Evolutionary conservation across 2,888 invertebrate genomes (phyloP).

Genomic region (Papilio gigon): DNA sequence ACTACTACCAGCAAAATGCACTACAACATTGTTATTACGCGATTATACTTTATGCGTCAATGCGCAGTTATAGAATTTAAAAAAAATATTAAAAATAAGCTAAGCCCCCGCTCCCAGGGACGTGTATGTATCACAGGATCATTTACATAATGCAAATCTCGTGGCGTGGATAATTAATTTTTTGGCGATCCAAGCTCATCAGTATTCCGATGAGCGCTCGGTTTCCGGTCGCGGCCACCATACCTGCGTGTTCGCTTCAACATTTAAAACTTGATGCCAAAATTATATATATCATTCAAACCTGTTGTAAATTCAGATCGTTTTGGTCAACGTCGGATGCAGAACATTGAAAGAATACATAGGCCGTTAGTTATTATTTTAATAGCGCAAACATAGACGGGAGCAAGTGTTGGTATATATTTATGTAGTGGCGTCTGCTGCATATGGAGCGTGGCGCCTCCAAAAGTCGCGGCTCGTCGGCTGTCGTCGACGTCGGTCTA

Average conservation of each 20-base stretch:
- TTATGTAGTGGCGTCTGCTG: not conserved
- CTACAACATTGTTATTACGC: too few relatives aligned
- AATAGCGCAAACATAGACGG: not conserved
- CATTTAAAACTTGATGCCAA: conserved; percentile 4
- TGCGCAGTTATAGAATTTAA: too few relatives aligned
- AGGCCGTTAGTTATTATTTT: too few relatives aligned
- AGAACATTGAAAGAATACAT: too few relatives aligned
- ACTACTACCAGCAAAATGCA: too few relatives aligned
- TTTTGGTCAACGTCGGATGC: too few relatives aligned
- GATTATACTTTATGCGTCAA: too few relatives aligned
- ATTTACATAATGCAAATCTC: conserved; percentile 43
- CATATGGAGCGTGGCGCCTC: conserved; percentile 24
- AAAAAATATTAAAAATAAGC: too few relatives aligned
- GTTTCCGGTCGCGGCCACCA: conserved; percentile 35
- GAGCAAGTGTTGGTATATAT: not conserved
- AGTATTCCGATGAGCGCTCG: conserved; percentile 24
- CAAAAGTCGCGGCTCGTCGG: not conserved
- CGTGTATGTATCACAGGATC: not conserved
- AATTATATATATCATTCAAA: not conserved
- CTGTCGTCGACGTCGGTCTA: conserved; percentile 65
- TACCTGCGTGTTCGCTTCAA: not conserved
- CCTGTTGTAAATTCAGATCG: not conserved
- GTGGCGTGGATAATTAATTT: conserved; percentile 41
- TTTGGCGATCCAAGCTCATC: conserved; percentile 40
- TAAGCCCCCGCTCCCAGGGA: too few relatives aligned